Evolutionary conservation across 2,113 vertebrate species (phyloP).

Genomic region (Oostethus manadensis): DNA sequence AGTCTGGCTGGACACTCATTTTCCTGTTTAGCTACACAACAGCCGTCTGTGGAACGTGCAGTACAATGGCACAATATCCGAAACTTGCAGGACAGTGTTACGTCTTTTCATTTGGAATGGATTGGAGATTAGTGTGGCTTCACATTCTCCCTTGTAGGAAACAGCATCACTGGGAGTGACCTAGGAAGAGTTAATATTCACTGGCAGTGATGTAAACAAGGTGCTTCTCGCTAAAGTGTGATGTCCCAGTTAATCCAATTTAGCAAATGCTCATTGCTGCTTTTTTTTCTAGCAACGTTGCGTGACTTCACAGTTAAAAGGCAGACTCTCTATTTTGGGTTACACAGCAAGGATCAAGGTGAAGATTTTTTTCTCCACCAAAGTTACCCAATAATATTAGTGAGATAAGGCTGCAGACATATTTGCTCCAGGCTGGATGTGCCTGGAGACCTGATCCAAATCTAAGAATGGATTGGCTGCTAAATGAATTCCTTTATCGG

Average conservation of each 20-base stretch:
- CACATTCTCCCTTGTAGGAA: conserved; percentile 29
- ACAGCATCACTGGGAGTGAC: conserved; percentile 21
- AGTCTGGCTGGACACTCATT: conserved; percentile 13
- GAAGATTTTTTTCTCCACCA: conserved; percentile 5
- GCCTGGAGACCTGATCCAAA: conserved; percentile 56
- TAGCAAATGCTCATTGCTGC: conserved; percentile 13
- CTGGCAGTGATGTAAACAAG: conserved; percentile 6
- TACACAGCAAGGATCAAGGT: conserved; percentile 25
- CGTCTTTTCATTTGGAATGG: conserved; percentile 20
- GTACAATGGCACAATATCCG: background rate
- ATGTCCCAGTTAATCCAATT: background rate
- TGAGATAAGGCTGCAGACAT: conserved; percentile 52
- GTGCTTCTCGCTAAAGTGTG: background rate
- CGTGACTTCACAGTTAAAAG: conserved; percentile 26
- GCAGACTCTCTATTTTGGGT: conserved; percentile 34
- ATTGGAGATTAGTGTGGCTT: conserved; percentile 17
- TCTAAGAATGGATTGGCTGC: conserved; percentile 50
- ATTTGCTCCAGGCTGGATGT: conserved; percentile 48
- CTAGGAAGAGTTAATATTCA: conserved; percentile 5
- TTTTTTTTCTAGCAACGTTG: conserved; percentile 5
- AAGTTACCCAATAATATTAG: conserved; percentile 49
- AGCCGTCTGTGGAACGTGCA: background rate
- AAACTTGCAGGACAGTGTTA: background rate
- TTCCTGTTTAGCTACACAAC: conserved; percentile 12
- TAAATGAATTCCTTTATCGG: conserved; percentile 66